Base-by-base conservation (phyloP, 2,888 invertebrate genomes). In the Melanostoma mellinum region DNA sequence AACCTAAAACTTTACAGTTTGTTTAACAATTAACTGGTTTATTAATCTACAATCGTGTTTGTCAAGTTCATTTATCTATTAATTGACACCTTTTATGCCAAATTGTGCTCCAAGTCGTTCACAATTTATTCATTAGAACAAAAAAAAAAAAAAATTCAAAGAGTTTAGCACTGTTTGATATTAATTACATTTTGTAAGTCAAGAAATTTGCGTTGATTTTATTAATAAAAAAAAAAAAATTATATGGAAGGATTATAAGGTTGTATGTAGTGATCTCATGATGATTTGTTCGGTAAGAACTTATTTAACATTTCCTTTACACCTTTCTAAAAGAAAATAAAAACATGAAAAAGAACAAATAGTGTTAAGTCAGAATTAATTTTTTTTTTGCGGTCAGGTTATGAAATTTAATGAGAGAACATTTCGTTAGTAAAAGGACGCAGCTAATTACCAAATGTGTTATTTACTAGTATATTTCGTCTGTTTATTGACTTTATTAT, bases 301-400 rank as follows among this genome's bases (percentile, higher is more conserved):
- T 86, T 86, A 86, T 87, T 87, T 82, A 86, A 86, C 86, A 87
- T 86, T 86, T 87, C 87, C 87, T 87, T 87, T 86, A 87, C 86
- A 86, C 87, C 48, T 85, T 86, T 86, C 85, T 86, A 87, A 86
- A 86, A 87, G 79, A 87, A 86, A 86, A 87, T 69, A 86, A 87
- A 87, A 85, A 87, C 55, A 77, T 77, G 48, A 75, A 85, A 74
- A 78, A 73, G 78, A 81, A 78, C 58, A 73, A 72, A 81, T 33
- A 71, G 40, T 72, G 71, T 77, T 82, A 74, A 46, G 71, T 74
- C 44, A 55, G 40, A 71, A 53, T 42, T 56, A 42, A 63, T 67
- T 53, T 67, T 6, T 53, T 53, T 44, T 63, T 60, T 55, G 68
- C 3, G 33, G 60, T 67, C 63, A 82, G 40, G 63, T 71, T 56